These are phyloP conservation scores for Nasonia vitripennis DNA, from an alignment of 1,140 invertebrate species.

Conservation along the genomic window DNA sequence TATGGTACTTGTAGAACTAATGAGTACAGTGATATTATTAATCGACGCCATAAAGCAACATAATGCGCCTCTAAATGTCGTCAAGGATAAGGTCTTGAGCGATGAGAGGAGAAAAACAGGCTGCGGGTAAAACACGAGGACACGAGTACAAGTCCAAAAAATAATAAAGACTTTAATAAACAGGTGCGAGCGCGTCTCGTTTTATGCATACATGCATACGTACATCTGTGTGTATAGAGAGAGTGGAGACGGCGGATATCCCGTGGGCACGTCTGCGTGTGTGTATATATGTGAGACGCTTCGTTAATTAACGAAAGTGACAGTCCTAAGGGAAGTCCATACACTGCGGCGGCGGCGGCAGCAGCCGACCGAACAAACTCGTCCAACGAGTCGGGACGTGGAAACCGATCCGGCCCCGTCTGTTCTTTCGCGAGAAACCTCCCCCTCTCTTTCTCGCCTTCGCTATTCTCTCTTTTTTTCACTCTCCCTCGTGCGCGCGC, in stretches of 20 bases:
- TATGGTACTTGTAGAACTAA: neutral
- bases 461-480: neutral
- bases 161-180: slow-evolving; percentile 42
- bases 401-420: slow-evolving; percentile 43
- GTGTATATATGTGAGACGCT: neutral
- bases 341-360: neutral
- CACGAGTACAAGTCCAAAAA: slow-evolving; percentile 26
- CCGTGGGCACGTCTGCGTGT: neutral
- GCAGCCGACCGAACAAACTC: slow-evolving; percentile 42
- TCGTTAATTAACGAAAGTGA: slow-evolving; percentile 55
- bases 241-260: neutral
- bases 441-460: neutral
- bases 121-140: neutral
- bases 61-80: slow-evolving; percentile 22
- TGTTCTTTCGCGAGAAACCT: slow-evolving; percentile 32
- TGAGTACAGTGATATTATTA: slow-evolving; percentile 24
- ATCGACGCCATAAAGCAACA: slow-evolving; percentile 19
- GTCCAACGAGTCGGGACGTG: slow-evolving; percentile 51
- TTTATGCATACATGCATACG: neutral
- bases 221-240: slow-evolving; percentile 5
- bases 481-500: neutral
- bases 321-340: slow-evolving; percentile 48
- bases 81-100: slow-evolving; percentile 8
- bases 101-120: slow-evolving; percentile 8
- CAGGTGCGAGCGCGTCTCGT: slow-evolving; percentile 20